phyloP scores from a whole-genome alignment of 2,797 vertebrate species.

The Danio tinwini region DNA sequence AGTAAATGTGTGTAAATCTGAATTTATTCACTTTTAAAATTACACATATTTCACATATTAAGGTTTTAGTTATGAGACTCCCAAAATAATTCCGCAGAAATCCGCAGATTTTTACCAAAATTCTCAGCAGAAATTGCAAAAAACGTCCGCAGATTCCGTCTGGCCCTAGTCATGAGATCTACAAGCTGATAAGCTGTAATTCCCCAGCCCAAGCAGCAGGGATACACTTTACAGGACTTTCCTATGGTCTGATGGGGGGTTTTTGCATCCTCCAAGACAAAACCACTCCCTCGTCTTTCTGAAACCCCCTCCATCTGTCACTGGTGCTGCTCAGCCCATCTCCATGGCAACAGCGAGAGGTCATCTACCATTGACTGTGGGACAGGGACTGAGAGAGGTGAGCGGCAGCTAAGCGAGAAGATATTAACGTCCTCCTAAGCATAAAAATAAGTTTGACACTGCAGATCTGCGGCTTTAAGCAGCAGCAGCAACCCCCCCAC shows the following conservation, averaged over 20 bases:
- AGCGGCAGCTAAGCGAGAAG: background rate
- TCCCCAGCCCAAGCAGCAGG: background rate
- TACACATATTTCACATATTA: too few species aligned
- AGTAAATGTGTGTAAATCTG: too few species aligned
- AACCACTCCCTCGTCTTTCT: slow-evolving; percentile 43
- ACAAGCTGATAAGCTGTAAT: slow-evolving; percentile 1
- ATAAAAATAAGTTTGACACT: slow-evolving; percentile 37
- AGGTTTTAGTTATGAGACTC: too few species aligned
- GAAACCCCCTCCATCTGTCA: slow-evolving; percentile 66
- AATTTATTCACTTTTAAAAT: too few species aligned
- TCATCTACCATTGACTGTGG: slow-evolving; percentile 38
- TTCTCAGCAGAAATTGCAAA: too few species aligned
- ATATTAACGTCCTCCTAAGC: slow-evolving; percentile 18
- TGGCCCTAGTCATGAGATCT: too few species aligned
- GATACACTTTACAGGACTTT: slow-evolving; percentile 7
- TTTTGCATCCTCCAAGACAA: slow-evolving; percentile 19
- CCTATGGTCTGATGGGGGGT: slow-evolving; percentile 11
- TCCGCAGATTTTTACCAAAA: too few species aligned
- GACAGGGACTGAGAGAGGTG: background rate
- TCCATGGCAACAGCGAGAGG: slow-evolving; percentile 55
- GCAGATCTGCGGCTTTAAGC: slow-evolving; percentile 17
- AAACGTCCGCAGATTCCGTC: too few species aligned
- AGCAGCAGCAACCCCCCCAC: slow-evolving; percentile 1
- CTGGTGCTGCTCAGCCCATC: slow-evolving; percentile 41
- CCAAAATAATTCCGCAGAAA: too few species aligned